Base-by-base conservation (phyloP, 2,797 vertebrate species). In the Austrolebias charrua region DNA sequence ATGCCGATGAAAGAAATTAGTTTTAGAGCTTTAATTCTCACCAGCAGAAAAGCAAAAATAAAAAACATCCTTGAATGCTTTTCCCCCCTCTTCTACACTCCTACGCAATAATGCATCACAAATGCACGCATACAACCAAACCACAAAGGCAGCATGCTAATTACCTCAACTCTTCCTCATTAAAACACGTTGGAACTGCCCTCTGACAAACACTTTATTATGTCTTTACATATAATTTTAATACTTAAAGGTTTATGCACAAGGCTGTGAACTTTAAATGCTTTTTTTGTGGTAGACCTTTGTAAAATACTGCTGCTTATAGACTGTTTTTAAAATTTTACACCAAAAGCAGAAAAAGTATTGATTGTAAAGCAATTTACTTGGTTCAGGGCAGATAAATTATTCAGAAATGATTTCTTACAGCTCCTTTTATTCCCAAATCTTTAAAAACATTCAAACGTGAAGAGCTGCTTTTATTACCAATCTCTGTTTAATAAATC, bases 1-100 rank as follows among this genome's bases (percentile, higher is more conserved):
- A 81, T 73, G 69, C 60, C 71, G 67, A 76, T 83, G 63, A 82
- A 78, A 75, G 40, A 78, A 79, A 73, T 72, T 47, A 42, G 62
- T 77, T 83, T 79, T 72, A 67, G 60, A 80, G 81, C 64, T 82
- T 78, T 76, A 61, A 57, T 64, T 80, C 76, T 78, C 28, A 66
- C n/a, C 47, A 60, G 48, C 68, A 70, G 60, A 66, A 55, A 63
- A 38, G 9, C 8, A 38, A 38, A 38, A 38, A 38, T 9, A 38
- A 38, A 38, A 84, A 71, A 45, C 62, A 75, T 44, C 46, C 62
- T 63, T 59, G 31, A 71, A 65, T 60, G 57, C 59, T 69, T 80
- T 84, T 63, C 46, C 71, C 24, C 24, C 24, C 31, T 63, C 45
- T 69, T 47, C 38, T 24, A 29, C 20, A 49, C 69, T 66, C 70